Percentiles rank a stretch among this genome's conserved stretches.
Conservation (phyloP, 2,888 invertebrate genomes). For the Phaedon cochleariae region DNA sequence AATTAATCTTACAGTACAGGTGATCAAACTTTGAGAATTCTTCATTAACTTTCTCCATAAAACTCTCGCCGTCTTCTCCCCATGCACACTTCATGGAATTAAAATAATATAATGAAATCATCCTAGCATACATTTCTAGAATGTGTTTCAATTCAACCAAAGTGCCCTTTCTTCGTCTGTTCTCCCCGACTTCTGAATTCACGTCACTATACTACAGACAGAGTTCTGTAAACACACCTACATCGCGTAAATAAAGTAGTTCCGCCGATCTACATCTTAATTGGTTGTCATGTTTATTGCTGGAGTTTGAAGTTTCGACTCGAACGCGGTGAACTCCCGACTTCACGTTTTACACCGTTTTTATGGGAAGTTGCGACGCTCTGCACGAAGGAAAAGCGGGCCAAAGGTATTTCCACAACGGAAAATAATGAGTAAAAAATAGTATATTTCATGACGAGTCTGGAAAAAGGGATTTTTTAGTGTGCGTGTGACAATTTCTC, state of each 20-base stretch:
- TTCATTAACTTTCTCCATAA: no score
- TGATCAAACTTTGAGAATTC: no score
- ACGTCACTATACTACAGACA: neutral
- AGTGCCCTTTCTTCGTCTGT: neutral
- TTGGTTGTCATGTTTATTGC: constrained; percentile 63
- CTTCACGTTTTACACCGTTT: constrained; percentile 6
- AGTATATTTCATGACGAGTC: no score
- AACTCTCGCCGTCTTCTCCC: no score
- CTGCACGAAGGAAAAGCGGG: neutral
- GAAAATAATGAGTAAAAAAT: neutral
- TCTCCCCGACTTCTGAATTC: neutral
- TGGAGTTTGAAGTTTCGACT: constrained; percentile 54
- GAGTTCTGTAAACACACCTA: constrained; percentile 52
- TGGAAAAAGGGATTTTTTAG: no score
- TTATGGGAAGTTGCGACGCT: constrained; percentile 1
- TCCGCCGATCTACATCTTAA: constrained; percentile 63
- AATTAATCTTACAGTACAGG: no score
- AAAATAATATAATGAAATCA: no score
- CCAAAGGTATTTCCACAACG: neutral
- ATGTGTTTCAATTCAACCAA: neutral
- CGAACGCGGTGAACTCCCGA: neutral
- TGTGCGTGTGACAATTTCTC: no score
- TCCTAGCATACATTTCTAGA: neutral
- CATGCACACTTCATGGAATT: no score
- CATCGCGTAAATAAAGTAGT: constrained; percentile 61